Percentiles rank a stretch among this genome's conserved stretches.
Conservation (phyloP, 1,140 invertebrate species). For the Kradibia gibbosae region DNA sequence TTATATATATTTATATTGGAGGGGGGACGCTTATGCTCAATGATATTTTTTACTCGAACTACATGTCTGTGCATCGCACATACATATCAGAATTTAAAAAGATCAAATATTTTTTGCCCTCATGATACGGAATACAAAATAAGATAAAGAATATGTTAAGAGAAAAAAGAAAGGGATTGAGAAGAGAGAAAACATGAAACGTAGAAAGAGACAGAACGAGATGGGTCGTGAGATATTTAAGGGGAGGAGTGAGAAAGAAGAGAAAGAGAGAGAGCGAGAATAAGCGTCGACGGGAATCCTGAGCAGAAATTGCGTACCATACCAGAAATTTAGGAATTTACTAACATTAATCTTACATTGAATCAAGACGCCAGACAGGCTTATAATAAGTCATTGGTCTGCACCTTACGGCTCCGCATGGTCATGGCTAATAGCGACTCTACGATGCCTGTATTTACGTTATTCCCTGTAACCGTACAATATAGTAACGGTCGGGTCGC, state of each 20-base stretch:
- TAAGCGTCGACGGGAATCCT: slow-evolving; percentile 2
- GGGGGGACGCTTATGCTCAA: background rate
- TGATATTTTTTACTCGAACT: background rate
- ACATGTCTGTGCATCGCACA: background rate
- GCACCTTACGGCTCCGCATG: background rate
- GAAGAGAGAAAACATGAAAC: background rate
- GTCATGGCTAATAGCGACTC: background rate
- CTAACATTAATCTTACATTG: background rate
- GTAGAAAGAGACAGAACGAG: background rate
- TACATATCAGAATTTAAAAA: slow-evolving; percentile 11
- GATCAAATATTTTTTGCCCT: slow-evolving; percentile 21
- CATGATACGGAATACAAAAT: slow-evolving; percentile 21
- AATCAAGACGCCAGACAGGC: slow-evolving; percentile 1
- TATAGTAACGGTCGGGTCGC: background rate
- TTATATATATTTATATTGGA: too few relatives aligned
- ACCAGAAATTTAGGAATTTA: slow-evolving; percentile 21
- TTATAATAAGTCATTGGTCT: background rate
- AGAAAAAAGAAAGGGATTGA: background rate
- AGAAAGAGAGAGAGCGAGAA: slow-evolving; percentile 21
- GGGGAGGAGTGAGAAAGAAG: background rate
- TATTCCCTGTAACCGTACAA: background rate
- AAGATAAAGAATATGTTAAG: background rate
- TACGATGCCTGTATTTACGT: background rate
- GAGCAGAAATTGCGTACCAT: slow-evolving; percentile 16
- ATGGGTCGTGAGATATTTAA: background rate